Base-by-base conservation (phyloP, 2,797 vertebrate genomes). In the Sparus aurata region DNA sequence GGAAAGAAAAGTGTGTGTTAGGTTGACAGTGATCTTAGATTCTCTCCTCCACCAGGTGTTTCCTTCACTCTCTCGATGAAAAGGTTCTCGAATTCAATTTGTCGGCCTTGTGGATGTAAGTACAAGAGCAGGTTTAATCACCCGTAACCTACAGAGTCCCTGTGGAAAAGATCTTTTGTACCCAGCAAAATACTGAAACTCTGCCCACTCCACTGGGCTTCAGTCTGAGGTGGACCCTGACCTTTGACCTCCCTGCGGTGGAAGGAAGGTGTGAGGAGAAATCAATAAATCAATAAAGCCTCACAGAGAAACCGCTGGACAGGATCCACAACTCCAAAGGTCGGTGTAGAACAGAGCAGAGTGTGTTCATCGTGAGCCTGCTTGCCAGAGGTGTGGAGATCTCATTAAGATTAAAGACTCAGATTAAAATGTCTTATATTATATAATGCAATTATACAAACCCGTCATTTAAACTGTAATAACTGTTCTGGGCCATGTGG, bases 221-320 rank as follows among this genome's bases (percentile, higher is more conserved):
- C 30, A n/a, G 34, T 58, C 34, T 27, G 2, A 53, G 38, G 0
- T 18, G 57, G 22, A 60, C 2, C 46, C 57, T 63, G 61, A 87
- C 62, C 62, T 69, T 18, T 62, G 70, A 73, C 57, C 25, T 71
- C 20, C 18, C 4, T 1, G 2, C 34, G 13, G 10, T 12, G 17
- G 15, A 66, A 20, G 20, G 3, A 22, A 25, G 30, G 52, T 49
- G 46, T 69, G 25, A 52, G 34, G 20, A 41, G n/a, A 38, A 4
- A 34, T 64, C 53, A 73, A 69, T 6, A 60, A 68, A 76, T 77
- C 60, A 80, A 84, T 82, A 72, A 68, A 76, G 16, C 55, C 45
- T 27, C 34, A 25, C 2, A 65, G 12, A 47, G 64, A 63, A 8
- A 8, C 34, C 73, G 23, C 18, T 58, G 45, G 13, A 73, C n/a